Evolutionary conservation across 2,113 vertebrate species (phyloP).

Genomic region (Pseudorhombus dupliciocellatus): DNA sequence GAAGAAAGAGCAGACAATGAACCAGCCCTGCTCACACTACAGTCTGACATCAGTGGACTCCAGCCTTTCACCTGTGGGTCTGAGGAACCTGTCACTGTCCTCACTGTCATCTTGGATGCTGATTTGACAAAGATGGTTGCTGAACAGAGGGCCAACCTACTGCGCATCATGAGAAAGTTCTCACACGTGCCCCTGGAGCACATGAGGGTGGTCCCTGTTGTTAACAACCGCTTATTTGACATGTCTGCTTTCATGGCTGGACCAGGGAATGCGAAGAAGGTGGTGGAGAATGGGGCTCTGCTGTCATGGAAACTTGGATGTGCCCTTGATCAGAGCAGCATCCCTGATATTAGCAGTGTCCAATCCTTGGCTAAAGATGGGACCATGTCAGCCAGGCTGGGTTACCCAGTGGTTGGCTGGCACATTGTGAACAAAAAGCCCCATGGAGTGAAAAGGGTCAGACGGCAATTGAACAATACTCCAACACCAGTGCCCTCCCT

Average conservation of each 20-base stretch:
- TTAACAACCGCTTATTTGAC: constrained; percentile 97
- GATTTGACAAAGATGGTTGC: constrained; percentile 96
- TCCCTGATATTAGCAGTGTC: constrained; percentile 91
- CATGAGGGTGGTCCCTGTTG: constrained; percentile 94
- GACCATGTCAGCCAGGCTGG: constrained; percentile 90
- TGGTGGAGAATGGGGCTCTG: constrained; percentile 94
- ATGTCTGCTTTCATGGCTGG: constrained; percentile 99
- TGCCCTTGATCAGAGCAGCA: constrained; percentile 88
- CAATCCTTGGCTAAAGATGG: constrained; percentile 93
- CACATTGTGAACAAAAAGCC: constrained; percentile 98
- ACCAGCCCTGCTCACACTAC: constrained; percentile 79
- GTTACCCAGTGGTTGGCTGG: constrained; percentile 97
- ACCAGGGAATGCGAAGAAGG: constrained; percentile 96
- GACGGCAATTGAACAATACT: constrained; percentile 92
- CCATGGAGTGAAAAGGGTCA: constrained; percentile 88
- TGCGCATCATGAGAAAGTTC: constrained; percentile 88
- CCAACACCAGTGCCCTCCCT: constrained; percentile 90
- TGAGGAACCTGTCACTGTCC: constrained; percentile 89
- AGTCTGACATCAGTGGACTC: constrained; percentile 75
- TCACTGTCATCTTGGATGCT: constrained; percentile 95
- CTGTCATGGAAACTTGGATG: constrained; percentile 96
- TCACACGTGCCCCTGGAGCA: constrained; percentile 89
- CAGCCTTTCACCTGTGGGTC: constrained; percentile 84
- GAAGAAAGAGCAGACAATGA: constrained; percentile 91
- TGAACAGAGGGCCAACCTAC: constrained; percentile 87